phyloP scores from a whole-genome alignment of 2,113 vertebrate species.

The western clawed frog (Xenopus tropicalis) region UCB_Xtro_10.0 CM004445.2:89980501-89981000 shows the following conservation, averaged over 20 bases:
- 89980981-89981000: slow-evolving; percentile 47
- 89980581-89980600: too few species aligned
- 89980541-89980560: too few species aligned
- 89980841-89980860: slow-evolving; percentile 47
- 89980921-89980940: slow-evolving; percentile 51
- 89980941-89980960: slow-evolving; percentile 48
- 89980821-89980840: slow-evolving; percentile 40
- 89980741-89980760: not conserved
- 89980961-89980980: slow-evolving; percentile 43
- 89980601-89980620: too few species aligned
- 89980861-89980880: slow-evolving; percentile 55
- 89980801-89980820: slow-evolving; percentile 46
- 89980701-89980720: not conserved
- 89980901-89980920: slow-evolving; percentile 52
- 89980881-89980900: slow-evolving; percentile 45
- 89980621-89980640: too few species aligned
- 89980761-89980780: slow-evolving; percentile 40
- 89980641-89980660: too few species aligned
- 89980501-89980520: too few species aligned
- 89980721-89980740: not conserved
- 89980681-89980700: not conserved
- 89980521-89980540: too few species aligned
- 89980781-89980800: slow-evolving; percentile 44
- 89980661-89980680: not conserved
- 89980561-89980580: too few species aligned